phyloP scores from a whole-genome alignment of 2,113 vertebrate genomes.

The Nicator chloris region DNA sequence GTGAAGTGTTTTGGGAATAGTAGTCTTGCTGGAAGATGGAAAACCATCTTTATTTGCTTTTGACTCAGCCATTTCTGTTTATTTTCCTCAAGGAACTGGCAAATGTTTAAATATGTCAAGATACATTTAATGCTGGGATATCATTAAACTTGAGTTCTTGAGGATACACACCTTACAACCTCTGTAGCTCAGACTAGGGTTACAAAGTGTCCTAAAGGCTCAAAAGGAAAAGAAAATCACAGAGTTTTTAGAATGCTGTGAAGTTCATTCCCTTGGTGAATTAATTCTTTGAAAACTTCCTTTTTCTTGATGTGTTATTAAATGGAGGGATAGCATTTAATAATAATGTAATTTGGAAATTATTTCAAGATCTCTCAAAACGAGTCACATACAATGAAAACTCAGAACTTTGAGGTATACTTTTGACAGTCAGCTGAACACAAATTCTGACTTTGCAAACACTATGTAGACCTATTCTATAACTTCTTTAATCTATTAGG shows the following conservation, averaged over 20 bases:
- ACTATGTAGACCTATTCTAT: background rate
- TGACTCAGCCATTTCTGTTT: background rate
- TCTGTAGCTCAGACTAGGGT: background rate
- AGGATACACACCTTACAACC: background rate
- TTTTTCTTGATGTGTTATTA: background rate
- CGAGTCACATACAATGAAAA: background rate
- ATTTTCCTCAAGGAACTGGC: background rate
- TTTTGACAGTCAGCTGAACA: background rate
- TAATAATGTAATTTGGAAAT: background rate
- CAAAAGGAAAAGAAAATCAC: background rate
- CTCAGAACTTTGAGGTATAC: background rate
- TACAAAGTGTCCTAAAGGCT: background rate
- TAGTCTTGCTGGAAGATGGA: background rate
- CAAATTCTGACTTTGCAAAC: background rate
- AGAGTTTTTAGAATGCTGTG: background rate
- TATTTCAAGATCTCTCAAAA: background rate
- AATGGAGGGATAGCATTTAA: background rate
- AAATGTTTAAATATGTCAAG: background rate
- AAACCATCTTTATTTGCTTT: background rate
- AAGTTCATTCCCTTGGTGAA: background rate
- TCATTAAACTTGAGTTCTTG: background rate
- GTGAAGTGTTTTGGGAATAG: slow-evolving; percentile 5
- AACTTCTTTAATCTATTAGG: background rate
- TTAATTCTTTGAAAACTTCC: background rate
- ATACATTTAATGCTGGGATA: background rate